These are phyloP conservation scores for Scopus umbretta DNA, from an alignment of 2,113 vertebrate genomes.

Conservation along the genomic window DNA sequence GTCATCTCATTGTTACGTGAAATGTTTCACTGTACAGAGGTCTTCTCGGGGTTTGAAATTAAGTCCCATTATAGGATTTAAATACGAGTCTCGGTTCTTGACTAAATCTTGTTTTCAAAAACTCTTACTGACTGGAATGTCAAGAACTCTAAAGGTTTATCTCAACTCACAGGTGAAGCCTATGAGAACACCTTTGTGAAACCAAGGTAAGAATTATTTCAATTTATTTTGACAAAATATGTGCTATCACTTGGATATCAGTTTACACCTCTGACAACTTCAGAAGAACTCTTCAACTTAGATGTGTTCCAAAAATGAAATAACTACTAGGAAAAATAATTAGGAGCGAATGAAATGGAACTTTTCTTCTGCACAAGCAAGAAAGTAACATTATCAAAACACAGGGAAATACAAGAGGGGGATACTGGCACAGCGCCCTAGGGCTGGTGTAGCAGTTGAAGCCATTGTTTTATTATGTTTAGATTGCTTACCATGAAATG, in stretches of 20 bases:
- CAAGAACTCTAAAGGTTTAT: not conserved
- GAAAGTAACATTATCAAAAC: not conserved
- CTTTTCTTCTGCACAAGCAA: not conserved
- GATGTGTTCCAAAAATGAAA: not conserved
- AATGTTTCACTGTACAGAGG: not conserved
- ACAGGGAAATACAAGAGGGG: not conserved
- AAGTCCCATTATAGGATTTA: not conserved
- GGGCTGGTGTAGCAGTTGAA: not conserved
- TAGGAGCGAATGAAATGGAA: not conserved
- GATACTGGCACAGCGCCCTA: fast-evolving
- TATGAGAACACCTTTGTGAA: not conserved
- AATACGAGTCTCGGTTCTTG: not conserved
- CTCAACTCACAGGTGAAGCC: not conserved
- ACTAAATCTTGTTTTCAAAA: not conserved
- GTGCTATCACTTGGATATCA: not conserved
- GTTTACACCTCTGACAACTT: not conserved
- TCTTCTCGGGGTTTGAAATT: not conserved
- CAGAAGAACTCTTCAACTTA: fast-evolving
- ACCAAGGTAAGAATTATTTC: not conserved
- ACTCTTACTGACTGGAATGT: not conserved
- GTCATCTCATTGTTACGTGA: not conserved
- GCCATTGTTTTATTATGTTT: not conserved
- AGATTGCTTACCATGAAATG: not conserved
- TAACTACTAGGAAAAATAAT: not conserved
- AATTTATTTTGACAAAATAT: not conserved